These are phyloP conservation scores for Perca flavescens DNA, from an alignment of 2,113 vertebrate genomes.

Conservation along the genomic window DNA sequence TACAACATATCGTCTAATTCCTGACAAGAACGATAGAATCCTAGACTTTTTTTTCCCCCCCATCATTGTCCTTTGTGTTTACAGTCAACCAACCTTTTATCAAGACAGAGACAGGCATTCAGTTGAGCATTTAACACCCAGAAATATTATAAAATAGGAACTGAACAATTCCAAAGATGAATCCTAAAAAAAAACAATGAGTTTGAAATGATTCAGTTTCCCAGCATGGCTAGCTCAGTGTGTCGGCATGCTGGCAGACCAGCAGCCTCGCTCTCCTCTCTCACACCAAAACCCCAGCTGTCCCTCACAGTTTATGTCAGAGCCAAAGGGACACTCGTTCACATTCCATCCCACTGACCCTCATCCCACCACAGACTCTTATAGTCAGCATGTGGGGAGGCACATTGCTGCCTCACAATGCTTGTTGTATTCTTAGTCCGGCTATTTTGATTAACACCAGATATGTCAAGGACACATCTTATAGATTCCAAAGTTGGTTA, in stretches of 20 bases:
- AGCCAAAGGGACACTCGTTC: conserved; percentile 74
- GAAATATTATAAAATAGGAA: not conserved
- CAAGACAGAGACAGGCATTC: not conserved
- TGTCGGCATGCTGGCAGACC: conserved; percentile 35
- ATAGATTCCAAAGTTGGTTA: not conserved
- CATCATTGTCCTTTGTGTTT: not conserved
- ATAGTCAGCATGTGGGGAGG: conserved; percentile 41
- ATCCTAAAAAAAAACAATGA: not conserved
- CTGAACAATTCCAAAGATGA: not conserved
- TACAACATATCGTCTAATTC: not conserved
- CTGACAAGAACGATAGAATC: not conserved
- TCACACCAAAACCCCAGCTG: conserved; percentile 68
- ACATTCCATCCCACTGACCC: conserved; percentile 77
- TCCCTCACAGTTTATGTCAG: conserved; percentile 48
- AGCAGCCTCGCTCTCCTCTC: conserved; percentile 28
- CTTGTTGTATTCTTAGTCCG: conserved; percentile 47
- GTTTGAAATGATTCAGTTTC: not conserved
- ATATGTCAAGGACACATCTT: conserved; percentile 29
- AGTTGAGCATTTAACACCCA: not conserved
- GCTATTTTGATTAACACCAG: conserved; percentile 58
- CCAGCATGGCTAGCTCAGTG: conserved; percentile 24
- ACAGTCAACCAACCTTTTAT: not conserved
- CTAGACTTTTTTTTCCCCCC: not conserved
- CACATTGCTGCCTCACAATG: conserved; percentile 50
- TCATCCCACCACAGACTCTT: conserved; percentile 49